Conservation (phyloP, 2,888 invertebrate genomes). For the Rotaria sp. region DNA sequence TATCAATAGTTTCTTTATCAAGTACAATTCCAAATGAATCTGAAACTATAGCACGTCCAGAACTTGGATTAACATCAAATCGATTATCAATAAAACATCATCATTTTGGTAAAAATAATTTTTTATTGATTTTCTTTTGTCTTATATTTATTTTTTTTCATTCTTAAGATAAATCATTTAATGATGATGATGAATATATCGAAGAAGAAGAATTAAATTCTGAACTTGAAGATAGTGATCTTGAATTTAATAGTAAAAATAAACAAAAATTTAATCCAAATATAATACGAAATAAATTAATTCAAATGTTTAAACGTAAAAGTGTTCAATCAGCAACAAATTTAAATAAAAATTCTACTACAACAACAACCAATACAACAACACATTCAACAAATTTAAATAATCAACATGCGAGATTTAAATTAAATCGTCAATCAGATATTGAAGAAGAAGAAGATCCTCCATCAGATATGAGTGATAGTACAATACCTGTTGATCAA, state of each 20-base stretch:
- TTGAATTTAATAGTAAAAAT: neutral
- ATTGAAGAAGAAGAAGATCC: constrained; percentile 29
- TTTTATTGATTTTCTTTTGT: neutral
- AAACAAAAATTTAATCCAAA: neutral
- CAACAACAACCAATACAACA: neutral
- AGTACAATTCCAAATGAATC: neutral
- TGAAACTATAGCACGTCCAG: neutral
- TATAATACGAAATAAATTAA: neutral
- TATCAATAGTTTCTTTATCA: neutral
- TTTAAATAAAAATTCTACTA: neutral
- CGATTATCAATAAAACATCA: neutral
- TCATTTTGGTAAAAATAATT: neutral
- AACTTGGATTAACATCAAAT: neutral
- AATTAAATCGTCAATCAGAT: neutral
- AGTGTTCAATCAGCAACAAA: neutral
- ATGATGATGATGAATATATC: neutral
- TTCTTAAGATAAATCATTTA: neutral
- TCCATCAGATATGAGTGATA: neutral
- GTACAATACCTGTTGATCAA: constrained; percentile 1
- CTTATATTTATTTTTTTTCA: neutral
- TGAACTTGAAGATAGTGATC: neutral
- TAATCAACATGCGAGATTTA: neutral
- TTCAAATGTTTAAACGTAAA: constrained; percentile 10
- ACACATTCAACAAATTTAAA: neutral
- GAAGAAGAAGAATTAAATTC: neutral